A percentile compares a stretch with the other conserved stretches of the same genome.
phyloP scores from a whole-genome alignment of 2,888 invertebrate genomes.

The Lamellibrachia satsuma region DNA sequence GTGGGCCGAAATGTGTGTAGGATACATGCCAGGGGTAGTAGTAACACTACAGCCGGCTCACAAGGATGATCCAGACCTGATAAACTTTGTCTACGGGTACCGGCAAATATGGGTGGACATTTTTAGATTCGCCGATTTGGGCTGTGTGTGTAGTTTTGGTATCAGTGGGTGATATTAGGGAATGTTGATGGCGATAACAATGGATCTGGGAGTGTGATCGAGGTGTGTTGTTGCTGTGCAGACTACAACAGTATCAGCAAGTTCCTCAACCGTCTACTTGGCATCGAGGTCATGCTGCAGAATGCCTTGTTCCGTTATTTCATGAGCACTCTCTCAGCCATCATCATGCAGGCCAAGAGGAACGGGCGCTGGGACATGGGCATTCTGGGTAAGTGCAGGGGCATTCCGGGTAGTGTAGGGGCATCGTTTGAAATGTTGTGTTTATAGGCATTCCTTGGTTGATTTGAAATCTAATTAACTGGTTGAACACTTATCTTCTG shows the following conservation, averaged over 20 bases:
- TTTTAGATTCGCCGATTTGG: neutral
- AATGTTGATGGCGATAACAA: neutral
- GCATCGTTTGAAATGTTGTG: neutral
- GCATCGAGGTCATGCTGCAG: slow-evolving; percentile 96
- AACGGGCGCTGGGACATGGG: slow-evolving; percentile 96
- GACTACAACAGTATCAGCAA: slow-evolving; percentile 98
- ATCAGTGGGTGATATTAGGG: neutral
- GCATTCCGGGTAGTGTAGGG: neutral
- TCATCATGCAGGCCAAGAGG: slow-evolving; percentile 91
- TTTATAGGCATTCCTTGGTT: too few relatives aligned
- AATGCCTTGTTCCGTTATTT: slow-evolving; percentile 97
- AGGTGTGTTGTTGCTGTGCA: slow-evolving; percentile 77
- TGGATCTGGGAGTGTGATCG: slow-evolving; percentile 67
- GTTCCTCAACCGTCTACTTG: slow-evolving; percentile 94
- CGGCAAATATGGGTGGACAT: neutral
- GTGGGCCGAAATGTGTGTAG: too few relatives aligned
- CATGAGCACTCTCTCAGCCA: slow-evolving; percentile 90
- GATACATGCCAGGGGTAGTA: too few relatives aligned
- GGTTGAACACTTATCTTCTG: neutral
- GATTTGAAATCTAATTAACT: too few relatives aligned
- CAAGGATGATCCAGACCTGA: neutral
- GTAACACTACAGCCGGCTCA: too few relatives aligned
- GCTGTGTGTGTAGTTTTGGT: neutral
- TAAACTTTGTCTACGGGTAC: neutral
- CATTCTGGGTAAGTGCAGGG: slow-evolving; percentile 72